Conservation (phyloP, 2,797 vertebrate species). For the Leucoraja ocellata region DNA sequence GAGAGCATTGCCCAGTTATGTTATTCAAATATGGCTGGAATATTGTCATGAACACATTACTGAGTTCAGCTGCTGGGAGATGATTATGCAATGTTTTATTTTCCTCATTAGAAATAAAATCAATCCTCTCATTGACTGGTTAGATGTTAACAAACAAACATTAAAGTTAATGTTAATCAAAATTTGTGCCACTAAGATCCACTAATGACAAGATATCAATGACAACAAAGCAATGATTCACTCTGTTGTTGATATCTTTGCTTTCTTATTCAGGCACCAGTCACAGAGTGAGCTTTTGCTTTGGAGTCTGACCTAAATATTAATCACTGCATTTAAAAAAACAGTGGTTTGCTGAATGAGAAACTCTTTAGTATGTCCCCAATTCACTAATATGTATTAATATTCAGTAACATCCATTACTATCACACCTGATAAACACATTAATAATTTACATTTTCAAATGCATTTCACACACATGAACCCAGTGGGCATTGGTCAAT, state of each 20-base stretch:
- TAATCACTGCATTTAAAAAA: neutral
- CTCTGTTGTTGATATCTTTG: too few relatives aligned
- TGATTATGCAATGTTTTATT: too few relatives aligned
- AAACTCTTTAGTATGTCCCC: too few relatives aligned
- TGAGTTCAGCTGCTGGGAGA: neutral
- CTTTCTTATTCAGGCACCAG: too few relatives aligned
- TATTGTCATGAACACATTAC: neutral
- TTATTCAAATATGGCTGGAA: neutral
- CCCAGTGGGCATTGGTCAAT: neutral
- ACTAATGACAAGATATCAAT: neutral
- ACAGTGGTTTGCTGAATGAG: neutral
- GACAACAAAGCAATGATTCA: neutral
- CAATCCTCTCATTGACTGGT: neutral
- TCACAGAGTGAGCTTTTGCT: too few relatives aligned
- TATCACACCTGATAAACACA: too few relatives aligned
- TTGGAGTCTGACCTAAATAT: neutral
- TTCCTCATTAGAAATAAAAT: too few relatives aligned
- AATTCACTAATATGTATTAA: too few relatives aligned
- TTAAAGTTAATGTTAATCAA: neutral
- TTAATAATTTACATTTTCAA: neutral
- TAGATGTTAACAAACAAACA: neutral
- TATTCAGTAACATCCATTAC: too few relatives aligned
- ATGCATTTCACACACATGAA: neutral
- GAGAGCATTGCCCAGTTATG: neutral
- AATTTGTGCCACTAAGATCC: neutral